Base-by-base conservation (phyloP, 2,797 vertebrate species). In the Hydrophis major region DNA sequence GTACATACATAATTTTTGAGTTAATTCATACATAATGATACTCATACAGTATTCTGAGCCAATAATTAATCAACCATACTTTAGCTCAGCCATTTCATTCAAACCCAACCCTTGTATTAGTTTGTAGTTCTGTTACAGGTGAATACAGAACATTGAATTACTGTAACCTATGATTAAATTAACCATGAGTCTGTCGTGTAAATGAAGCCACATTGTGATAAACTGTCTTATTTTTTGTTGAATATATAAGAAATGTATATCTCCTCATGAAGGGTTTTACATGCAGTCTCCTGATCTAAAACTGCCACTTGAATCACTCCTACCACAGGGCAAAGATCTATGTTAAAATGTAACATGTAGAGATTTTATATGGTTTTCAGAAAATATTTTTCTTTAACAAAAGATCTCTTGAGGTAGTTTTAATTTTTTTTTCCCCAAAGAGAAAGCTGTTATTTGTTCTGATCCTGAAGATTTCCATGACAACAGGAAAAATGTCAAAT, bases 361-460 rank as follows among this genome's bases (percentile, higher is more conserved):
- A 61, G 59, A 87, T 87, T 22, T 53, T 47, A 83, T 47, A 47
- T 47, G 74, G 20, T 47, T 83, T 47, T 47, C 20, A 83, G 55
- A 88, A 32, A 32, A 88, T 37, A n/a, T 22, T 88, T 88, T 88
- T 88, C 16, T 57, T 57, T 32, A 56, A 57, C 56, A 88, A 63
- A 86, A 56, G 10, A 4, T 37, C 83, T 13, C 14, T 78, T 28
- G 28, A 37, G 12, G 18, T 66, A 37, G 0, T 25, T 83, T 47
- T 47, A 42, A 83, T 50, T 47, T 87, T 74, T 74, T 53, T 61
- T 90, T 14, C 0, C 0, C 0, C 0, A 28, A 95, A 96, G 94
- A 95, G 94, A 94, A 96, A 95, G 94, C 87, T 32, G n/a, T 92
- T 57, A 87, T 92, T 92, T 95, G 94, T 96, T 88, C 94, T 95